Base-by-base conservation (phyloP, 1,140 invertebrate species). In the Lordiphosa mommai region DNA sequence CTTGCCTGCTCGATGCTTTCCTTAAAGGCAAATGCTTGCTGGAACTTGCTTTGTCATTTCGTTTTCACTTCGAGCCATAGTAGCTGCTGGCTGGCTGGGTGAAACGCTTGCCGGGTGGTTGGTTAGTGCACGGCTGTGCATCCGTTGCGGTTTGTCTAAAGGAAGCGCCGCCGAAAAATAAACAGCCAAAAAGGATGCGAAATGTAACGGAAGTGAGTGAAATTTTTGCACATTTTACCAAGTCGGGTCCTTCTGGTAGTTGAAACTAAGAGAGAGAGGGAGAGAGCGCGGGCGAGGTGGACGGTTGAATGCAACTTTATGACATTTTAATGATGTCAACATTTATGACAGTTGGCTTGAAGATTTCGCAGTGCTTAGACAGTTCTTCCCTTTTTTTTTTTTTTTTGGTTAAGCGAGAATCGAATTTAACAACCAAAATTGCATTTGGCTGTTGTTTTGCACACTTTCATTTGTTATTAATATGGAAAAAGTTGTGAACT, bases 241-340 rank as follows among this genome's bases (percentile, higher is more conserved):
- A 72, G 50, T 12, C 51, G 20, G 9, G 12, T 44, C 4, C 34
- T 16, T 37, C 16, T 27, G 37, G 6, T 30, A 40, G 13, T 12
- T 44, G 30, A 27, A 6, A 17, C 7, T 30, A 41, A 16, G 17
- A 12, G 10, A 33, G 36, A 5, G 27, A 57, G 23, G 6, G 43
- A 27, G 20, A 47, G 12, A 47, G 37, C 53, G 29, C 51, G 16
- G 27, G 34, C 32, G 55, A 49, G 50, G 13, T 49, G 37, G 27
- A 41, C 17, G 33, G 50, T 29, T 48, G 34, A 34, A 51, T 56
- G 37, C 40, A 79, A 61, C 47, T 67, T 72, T 72, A 70, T 73
- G 74, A 70, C 66, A 80, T 73, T 80, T 80, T 80, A 80, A 80
- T 80, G 74, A 80, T 80, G 74, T 80, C 53, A 53, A 80, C 69